These are phyloP conservation scores for Geopemphigus sp. DNA, from an alignment of 1,140 invertebrate genomes.

Conservation along the genomic window DNA sequence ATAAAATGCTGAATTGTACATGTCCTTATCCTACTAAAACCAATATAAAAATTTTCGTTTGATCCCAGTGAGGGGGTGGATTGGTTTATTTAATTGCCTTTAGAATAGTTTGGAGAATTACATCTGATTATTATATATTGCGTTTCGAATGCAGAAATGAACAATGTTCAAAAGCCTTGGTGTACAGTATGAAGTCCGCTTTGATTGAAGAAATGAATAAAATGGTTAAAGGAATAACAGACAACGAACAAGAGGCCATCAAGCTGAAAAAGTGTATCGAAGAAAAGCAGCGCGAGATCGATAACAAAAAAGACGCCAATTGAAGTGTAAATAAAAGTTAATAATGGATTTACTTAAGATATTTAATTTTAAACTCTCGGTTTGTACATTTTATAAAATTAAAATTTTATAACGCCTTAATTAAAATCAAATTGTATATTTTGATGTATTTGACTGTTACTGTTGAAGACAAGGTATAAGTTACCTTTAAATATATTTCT, in stretches of 20 bases:
- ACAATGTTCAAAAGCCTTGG: conserved; percentile 25
- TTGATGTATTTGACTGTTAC: background rate
- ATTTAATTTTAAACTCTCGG: too few relatives aligned
- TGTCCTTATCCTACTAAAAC: too few relatives aligned
- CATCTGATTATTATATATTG: too few relatives aligned
- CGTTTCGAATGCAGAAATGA: conserved; percentile 2
- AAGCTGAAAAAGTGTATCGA: conserved; percentile 6
- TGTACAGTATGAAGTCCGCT: conserved; percentile 24
- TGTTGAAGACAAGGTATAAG: background rate
- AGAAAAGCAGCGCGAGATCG: conserved; percentile 7
- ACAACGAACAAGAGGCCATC: conserved; percentile 25
- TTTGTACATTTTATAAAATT: background rate
- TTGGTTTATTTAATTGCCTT: background rate
- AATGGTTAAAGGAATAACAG: conserved; percentile 31
- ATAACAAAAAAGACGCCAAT: background rate
- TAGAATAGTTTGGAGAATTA: too few relatives aligned
- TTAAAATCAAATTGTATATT: background rate
- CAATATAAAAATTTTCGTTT: too few relatives aligned
- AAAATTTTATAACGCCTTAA: background rate
- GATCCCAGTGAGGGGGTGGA: too few relatives aligned
- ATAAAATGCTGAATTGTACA: too few relatives aligned
- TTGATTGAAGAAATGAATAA: conserved; percentile 40
- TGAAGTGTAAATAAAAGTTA: background rate
- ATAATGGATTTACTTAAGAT: background rate
- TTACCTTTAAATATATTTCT: background rate